Percentiles rank a stretch among this genome's conserved stretches.
phyloP scores from a whole-genome alignment of 2,113 vertebrate species.

The Tringa solitaria region DNA sequence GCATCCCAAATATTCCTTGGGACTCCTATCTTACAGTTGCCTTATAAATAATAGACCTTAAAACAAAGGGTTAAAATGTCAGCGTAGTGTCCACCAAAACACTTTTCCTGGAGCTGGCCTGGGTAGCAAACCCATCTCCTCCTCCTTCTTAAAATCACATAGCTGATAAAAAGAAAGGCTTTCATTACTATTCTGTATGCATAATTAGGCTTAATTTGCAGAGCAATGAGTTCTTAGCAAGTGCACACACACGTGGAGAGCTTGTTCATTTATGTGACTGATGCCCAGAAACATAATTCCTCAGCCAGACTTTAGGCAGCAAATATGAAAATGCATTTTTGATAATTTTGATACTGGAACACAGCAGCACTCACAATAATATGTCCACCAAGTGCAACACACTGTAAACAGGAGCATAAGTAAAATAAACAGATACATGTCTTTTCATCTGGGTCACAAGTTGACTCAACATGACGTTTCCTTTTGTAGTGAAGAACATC shows the following conservation, averaged over 20 bases:
- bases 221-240: neutral
- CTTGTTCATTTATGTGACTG: neutral
- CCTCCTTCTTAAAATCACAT: neutral
- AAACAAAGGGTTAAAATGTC: neutral
- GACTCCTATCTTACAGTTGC: neutral
- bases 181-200: neutral
- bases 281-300: neutral
- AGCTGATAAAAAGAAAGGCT: constrained; percentile 20
- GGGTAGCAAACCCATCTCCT: neutral
- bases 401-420: constrained; percentile 22
- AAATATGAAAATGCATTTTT: neutral
- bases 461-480: constrained; percentile 45
- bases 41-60: neutral
- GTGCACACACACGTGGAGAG: neutral
- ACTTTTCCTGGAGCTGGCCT: neutral
- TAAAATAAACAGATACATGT: constrained; percentile 47
- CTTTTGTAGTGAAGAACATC: neutral
- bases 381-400: neutral
- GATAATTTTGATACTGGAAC: neutral
- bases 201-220: neutral
- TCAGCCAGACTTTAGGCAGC: neutral
- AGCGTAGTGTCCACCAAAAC: neutral
- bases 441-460: constrained; percentile 42
- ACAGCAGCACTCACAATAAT: neutral
- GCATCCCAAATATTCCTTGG: neutral